These are phyloP conservation scores for Pleuronectes platessa DNA, from an alignment of 2,113 vertebrate genomes.

Conservation along the genomic window DNA sequence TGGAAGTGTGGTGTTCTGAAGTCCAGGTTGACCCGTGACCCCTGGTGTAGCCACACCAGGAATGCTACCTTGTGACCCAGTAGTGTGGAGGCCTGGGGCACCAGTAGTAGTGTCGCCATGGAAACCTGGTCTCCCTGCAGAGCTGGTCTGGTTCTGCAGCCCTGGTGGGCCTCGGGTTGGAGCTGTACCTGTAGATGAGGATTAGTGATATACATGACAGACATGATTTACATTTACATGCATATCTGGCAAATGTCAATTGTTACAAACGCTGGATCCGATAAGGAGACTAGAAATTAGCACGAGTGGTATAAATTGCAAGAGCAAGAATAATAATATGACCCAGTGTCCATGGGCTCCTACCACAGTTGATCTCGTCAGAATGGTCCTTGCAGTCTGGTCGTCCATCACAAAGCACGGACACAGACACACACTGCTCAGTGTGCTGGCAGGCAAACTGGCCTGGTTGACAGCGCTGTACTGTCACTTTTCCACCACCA, in stretches of 20 bases:
- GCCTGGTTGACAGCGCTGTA: slow-evolving; percentile 53
- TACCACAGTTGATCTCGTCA: slow-evolving; percentile 80
- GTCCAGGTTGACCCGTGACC: slow-evolving; percentile 59
- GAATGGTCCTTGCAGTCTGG: slow-evolving; percentile 74
- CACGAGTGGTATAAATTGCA: not conserved
- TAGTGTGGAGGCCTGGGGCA: slow-evolving; percentile 68
- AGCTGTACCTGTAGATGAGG: slow-evolving; percentile 46
- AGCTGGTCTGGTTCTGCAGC: slow-evolving; percentile 67
- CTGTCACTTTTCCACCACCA: slow-evolving; percentile 47
- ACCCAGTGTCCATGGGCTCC: slow-evolving; percentile 4
- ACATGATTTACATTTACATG: no score
- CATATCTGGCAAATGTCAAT: no score
- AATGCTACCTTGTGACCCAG: slow-evolving; percentile 51
- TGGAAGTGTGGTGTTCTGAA: slow-evolving; percentile 34
- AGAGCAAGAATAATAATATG: not conserved
- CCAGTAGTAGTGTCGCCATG: slow-evolving; percentile 46
- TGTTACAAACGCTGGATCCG: not conserved
- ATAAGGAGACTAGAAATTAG: not conserved
- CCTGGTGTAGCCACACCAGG: slow-evolving; percentile 68
- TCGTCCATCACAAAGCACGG: slow-evolving; percentile 79
- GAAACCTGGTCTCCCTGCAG: slow-evolving; percentile 64
- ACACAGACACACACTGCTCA: slow-evolving; percentile 73
- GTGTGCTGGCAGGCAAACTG: slow-evolving; percentile 75
- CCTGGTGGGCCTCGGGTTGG: slow-evolving; percentile 65
- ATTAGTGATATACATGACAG: not conserved